These are phyloP conservation scores for Villa cingulata DNA, from an alignment of 2,888 invertebrate species.

Conservation along the genomic window DNA sequence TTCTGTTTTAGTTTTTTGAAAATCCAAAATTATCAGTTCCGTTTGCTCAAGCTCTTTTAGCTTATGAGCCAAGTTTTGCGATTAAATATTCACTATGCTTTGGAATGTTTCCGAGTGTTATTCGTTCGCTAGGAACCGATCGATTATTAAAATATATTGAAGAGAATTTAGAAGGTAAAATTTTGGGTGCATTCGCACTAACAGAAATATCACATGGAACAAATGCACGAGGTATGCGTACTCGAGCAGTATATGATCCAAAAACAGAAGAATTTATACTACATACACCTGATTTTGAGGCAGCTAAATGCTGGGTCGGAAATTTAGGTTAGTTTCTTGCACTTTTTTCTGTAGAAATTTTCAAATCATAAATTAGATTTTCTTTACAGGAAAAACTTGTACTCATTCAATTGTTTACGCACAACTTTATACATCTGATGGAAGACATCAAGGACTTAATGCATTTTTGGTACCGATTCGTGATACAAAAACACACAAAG, in stretches of 20 bases:
- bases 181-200: conserved; percentile 70
- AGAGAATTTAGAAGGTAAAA: conserved; percentile 44
- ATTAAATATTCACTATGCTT: conserved; percentile 54
- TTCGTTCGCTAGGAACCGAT: conserved; percentile 49
- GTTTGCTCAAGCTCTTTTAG: conserved; percentile 42
- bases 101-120: conserved; percentile 50
- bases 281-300: conserved; percentile 61
- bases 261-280: conserved; percentile 57
- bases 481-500: conserved; percentile 57
- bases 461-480: conserved; percentile 79
- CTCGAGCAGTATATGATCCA: conserved; percentile 68
- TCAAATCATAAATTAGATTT: not conserved
- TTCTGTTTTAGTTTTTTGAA: conserved; percentile 34
- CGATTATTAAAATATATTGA: conserved; percentile 45
- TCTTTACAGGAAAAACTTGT: conserved; percentile 50
- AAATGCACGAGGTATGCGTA: conserved; percentile 76
- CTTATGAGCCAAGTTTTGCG: conserved; percentile 47
- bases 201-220: conserved; percentile 89
- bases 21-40: conserved; percentile 40
- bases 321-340: conserved; percentile 2
- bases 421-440: conserved; percentile 69
- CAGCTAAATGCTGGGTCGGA: conserved; percentile 67
- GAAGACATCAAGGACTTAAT: conserved; percentile 70
- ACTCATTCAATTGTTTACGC: conserved; percentile 82
- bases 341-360: not conserved